Base-by-base conservation (phyloP, 2,888 invertebrate genomes). In the Abscondita cerata region DNA sequence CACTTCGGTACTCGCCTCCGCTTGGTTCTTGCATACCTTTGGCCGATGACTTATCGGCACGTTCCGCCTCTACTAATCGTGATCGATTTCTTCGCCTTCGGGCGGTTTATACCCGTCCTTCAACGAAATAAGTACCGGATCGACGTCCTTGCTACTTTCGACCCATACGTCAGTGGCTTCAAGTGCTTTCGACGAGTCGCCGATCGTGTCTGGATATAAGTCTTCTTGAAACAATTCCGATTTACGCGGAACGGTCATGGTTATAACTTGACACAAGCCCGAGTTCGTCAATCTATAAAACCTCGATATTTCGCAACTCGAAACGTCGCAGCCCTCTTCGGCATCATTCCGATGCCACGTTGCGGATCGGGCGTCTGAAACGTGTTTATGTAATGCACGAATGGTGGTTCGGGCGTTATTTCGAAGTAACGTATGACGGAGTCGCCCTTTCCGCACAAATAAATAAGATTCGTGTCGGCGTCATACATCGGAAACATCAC, bases 181-280 rank as follows among this genome's bases (percentile, higher is more conserved):
- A 66, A 92, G 83, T 11, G 95, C 92, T n/a, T n/a, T n/a, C 4
- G 96, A 91, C 65, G 92, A 92, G 75, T 96, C 94, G 54, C 96
- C 95, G 13, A 94, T 83, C 5, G 98, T 97, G 78, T 97, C 96
- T 0, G 98, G 98, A 81, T 96, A 98, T 68, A 98, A 84, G 82
- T 98, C 98, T 80, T 96, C 96, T 83, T 98, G 98, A 85, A 98
- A 98, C 74, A 95, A 86, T 82, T 96, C 96, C 65, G 96, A 96
- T 87, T 97, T 97, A 79, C 98, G 87, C 19, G 98, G 98, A n/a
- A 98, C 98, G 57, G 97, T 97, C 96, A 98, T n/a, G n/a, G 96
- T 95, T 62, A 96, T 87, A 72, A 89, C 89, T 86, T 98, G 98
- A 80, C 96, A 96, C 52, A 96, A 84, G 55, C 95, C 95, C 25